Conservation (phyloP, 2,888 invertebrate genomes). For the Loripinus fragilis region DNA sequence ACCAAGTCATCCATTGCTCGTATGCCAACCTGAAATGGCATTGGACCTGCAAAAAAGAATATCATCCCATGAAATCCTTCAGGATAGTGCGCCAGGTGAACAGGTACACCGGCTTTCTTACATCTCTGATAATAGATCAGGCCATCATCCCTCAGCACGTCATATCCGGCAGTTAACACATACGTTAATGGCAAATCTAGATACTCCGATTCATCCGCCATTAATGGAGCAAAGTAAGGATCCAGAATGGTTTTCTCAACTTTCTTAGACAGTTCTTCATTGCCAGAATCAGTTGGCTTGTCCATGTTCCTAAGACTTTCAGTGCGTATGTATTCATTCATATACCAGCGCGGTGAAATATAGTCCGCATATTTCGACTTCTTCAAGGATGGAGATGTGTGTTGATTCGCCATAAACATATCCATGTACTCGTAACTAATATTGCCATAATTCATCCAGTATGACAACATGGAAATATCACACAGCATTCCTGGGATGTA, state of each 20-base stretch:
- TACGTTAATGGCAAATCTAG: conserved; percentile 78
- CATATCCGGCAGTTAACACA: conserved; percentile 82
- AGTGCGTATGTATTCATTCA: conserved; percentile 66
- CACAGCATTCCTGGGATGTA: conserved; percentile 68
- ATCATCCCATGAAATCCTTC: conserved; percentile 75
- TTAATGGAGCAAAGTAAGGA: conserved; percentile 80
- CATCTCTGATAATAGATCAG: conserved; percentile 80
- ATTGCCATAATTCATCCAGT: conserved; percentile 71
- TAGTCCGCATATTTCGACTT: conserved; percentile 66
- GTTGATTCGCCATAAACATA: conserved; percentile 64
- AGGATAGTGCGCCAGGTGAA: conserved; percentile 69
- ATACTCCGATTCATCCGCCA: conserved; percentile 74
- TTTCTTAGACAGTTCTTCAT: conserved; percentile 58
- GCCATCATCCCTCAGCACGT: conserved; percentile 83
- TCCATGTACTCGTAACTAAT: conserved; percentile 67
- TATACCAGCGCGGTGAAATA: conserved; percentile 64
- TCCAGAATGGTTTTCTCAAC: conserved; percentile 66
- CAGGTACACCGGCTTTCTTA: conserved; percentile 73
- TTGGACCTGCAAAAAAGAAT: conserved; percentile 69
- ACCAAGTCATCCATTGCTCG: conserved; percentile 68
- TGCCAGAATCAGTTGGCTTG: conserved; percentile 64
- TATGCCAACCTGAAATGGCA: conserved; percentile 66
- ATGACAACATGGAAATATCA: conserved; percentile 67
- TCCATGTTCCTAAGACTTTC: conserved; percentile 59
- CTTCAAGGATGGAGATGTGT: conserved; percentile 68